These are phyloP conservation scores for Aelia acuminata DNA, from an alignment of 2,888 invertebrate species.

Conservation along the genomic window DNA sequence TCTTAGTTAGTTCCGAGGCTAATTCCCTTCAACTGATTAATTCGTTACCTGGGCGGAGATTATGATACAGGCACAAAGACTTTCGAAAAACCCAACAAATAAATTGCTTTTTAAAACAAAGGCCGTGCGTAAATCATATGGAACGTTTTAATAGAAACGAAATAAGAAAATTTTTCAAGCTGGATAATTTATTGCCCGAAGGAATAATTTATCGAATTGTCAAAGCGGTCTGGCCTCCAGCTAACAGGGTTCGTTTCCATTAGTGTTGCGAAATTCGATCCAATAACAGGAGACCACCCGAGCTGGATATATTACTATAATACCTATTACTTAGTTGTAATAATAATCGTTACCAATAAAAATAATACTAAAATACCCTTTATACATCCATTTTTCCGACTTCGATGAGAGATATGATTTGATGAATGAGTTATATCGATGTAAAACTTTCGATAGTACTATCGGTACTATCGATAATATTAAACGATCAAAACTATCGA, in stretches of 20 bases:
- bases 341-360: too few species aligned
- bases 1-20: neutral
- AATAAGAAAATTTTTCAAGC: conserved; percentile 35
- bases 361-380: too few species aligned
- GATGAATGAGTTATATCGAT: too few species aligned
- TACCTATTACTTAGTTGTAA: neutral
- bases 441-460: too few species aligned
- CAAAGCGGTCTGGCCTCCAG: neutral
- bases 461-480: too few species aligned
- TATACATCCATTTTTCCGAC: too few species aligned
- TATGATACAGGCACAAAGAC: neutral
- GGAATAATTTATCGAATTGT: conserved; percentile 15
- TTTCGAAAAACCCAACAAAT: neutral
- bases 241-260: neutral
- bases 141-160: conserved; percentile 25
- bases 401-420: too few species aligned
- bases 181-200: neutral
- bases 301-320: neutral
- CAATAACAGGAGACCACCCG: neutral
- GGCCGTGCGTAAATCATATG: neutral
- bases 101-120: conserved; percentile 41
- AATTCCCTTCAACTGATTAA: neutral
- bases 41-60: neutral
- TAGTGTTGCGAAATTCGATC: conserved; percentile 2
- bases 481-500: too few species aligned